Conservation (phyloP, 2,888 invertebrate genomes). For the Cantharis lateralis region DNA sequence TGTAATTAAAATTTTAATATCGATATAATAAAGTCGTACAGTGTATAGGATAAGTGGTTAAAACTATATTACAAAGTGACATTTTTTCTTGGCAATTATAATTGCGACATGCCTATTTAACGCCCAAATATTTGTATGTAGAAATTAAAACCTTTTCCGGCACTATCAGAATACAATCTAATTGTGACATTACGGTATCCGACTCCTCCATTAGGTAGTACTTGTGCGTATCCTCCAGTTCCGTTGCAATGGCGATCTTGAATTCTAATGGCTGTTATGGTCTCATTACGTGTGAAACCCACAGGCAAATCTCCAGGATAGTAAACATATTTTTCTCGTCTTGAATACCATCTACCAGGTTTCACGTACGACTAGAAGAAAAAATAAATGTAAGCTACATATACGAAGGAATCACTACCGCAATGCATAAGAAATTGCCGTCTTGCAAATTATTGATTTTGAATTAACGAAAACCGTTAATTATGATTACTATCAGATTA, state of each 20-base stretch:
- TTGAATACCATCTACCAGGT: constrained; percentile 43
- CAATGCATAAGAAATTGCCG: neutral
- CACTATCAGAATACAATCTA: constrained; percentile 38
- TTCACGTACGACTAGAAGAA: constrained; percentile 43
- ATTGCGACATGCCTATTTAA: neutral
- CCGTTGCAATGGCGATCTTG: constrained; percentile 48
- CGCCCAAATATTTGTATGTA: neutral
- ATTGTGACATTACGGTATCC: constrained; percentile 46
- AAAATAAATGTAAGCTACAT: neutral
- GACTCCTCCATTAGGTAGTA: constrained; percentile 41
- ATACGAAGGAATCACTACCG: neutral
- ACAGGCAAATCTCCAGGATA: constrained; percentile 34
- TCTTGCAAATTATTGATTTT: neutral
- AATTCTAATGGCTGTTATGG: constrained; percentile 47
- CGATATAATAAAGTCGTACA: neutral
- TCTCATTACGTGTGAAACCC: constrained; percentile 47
- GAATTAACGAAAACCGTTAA: neutral
- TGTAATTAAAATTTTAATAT: neutral
- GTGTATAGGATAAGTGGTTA: neutral
- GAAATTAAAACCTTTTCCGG: constrained; percentile 42
- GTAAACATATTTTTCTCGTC: constrained; percentile 38
- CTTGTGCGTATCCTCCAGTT: constrained; percentile 43
- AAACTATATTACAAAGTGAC: neutral
- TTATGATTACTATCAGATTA: neutral
- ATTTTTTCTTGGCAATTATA: neutral